Evolutionary conservation across 2,888 invertebrate genomes (phyloP).

Genomic region (Pecten maximus): DNA sequence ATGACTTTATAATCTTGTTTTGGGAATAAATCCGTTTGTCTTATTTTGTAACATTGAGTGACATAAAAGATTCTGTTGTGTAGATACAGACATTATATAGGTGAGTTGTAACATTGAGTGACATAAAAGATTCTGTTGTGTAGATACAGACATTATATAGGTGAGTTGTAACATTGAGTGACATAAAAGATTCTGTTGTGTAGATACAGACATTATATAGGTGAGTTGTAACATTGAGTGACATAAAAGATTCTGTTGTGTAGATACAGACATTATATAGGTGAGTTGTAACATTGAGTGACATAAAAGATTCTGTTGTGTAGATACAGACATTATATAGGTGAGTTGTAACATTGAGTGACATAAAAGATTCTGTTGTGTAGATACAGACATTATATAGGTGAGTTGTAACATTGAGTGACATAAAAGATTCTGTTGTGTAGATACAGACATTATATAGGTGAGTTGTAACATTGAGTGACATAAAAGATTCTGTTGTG

Average conservation of each 20-base stretch:
- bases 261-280: neutral
- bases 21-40: neutral
- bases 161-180: neutral
- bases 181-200: neutral
- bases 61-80: neutral
- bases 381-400: no score
- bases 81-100: neutral
- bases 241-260: neutral
- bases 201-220: neutral
- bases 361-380: no score
- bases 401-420: no score
- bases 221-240: neutral
- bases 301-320: no score
- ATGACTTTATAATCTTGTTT: neutral
- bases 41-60: neutral
- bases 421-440: no score
- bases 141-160: neutral
- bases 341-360: no score
- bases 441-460: no score
- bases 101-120: neutral
- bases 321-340: no score
- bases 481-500: no score
- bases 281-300: no score
- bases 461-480: no score
- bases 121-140: neutral